A percentile compares a stretch with the other conserved stretches of the same genome.
These are phyloP conservation scores for Andricus curvator DNA, from an alignment of 2,888 invertebrate species.

Conservation along the genomic window DNA sequence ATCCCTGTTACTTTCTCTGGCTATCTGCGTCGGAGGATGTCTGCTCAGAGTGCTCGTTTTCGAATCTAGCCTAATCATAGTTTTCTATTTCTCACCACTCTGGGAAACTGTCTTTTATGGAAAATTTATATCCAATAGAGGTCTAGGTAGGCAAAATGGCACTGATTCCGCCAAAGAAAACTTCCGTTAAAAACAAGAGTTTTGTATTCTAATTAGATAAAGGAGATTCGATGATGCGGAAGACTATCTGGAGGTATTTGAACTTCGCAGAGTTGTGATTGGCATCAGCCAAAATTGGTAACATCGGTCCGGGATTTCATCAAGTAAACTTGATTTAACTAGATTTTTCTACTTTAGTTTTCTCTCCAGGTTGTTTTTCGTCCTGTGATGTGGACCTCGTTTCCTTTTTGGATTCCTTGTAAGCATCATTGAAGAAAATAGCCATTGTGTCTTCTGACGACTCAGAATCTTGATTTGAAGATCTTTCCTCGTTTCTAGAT, in stretches of 20 bases:
- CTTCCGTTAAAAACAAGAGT: neutral
- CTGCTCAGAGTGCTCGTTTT: conserved; percentile 9
- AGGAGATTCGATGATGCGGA: conserved; percentile 5
- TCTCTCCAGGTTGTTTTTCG: conserved; percentile 49
- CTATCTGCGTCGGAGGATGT: conserved; percentile 30
- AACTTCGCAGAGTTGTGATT: neutral
- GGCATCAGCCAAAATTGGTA: conserved; percentile 17
- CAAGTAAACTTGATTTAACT: neutral
- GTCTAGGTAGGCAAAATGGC: conserved; percentile 50
- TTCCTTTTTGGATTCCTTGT: conserved; percentile 64
- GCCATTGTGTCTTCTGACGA: conserved; percentile 63
- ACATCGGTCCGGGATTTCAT: conserved; percentile 5
- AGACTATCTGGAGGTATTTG: neutral
- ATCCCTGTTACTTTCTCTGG: conserved; percentile 60
- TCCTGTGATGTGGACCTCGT: conserved; percentile 59
- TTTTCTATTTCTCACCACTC: conserved; percentile 1
- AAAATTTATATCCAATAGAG: conserved; percentile 32
- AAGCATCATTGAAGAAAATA: conserved; percentile 68
- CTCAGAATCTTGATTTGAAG: conserved; percentile 45
- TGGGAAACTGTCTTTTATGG: neutral
- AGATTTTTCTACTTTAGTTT: conserved; percentile 27
- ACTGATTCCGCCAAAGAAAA: conserved; percentile 45
- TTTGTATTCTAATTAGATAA: conserved; percentile 34
- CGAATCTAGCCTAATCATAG: conserved; percentile 7
- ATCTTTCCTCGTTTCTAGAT: conserved; percentile 35